A percentile compares a stretch with the other conserved stretches of the same genome.
phyloP scores from a whole-genome alignment of 2,888 invertebrate species.

The Scotopteryx bipunctaria region DNA sequence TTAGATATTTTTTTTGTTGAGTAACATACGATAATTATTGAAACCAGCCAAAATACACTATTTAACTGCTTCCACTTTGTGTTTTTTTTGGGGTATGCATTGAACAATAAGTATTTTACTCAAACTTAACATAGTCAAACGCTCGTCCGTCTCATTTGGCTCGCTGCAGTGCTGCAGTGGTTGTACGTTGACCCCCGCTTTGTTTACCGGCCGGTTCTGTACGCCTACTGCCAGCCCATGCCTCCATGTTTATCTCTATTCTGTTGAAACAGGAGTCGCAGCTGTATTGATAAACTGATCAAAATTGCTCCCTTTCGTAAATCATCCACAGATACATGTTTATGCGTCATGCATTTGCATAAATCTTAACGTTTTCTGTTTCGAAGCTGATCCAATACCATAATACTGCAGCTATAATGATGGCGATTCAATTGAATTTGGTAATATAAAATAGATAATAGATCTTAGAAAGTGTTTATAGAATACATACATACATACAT shows the following conservation, averaged over 20 bases:
- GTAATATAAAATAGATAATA: background rate
- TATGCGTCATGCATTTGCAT: slow-evolving; percentile 25
- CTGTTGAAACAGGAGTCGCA: slow-evolving; percentile 52
- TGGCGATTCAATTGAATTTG: background rate
- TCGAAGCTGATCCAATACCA: slow-evolving; percentile 2
- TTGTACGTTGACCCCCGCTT: slow-evolving; percentile 63
- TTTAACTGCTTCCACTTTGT: too few species aligned
- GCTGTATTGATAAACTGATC: slow-evolving; percentile 49
- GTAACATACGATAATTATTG: too few species aligned
- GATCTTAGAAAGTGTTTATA: background rate
- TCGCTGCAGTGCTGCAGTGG: slow-evolving; percentile 46
- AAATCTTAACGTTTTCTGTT: slow-evolving; percentile 21
- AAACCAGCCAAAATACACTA: too few species aligned
- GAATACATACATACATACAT: too few species aligned
- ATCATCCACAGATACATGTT: slow-evolving; percentile 36
- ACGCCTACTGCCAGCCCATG: slow-evolving; percentile 43
- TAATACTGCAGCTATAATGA: slow-evolving; percentile 1
- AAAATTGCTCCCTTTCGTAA: slow-evolving; percentile 39
- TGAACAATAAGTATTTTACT: slow-evolving; percentile 10
- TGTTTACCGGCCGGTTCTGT: slow-evolving; percentile 65
- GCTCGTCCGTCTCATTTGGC: slow-evolving; percentile 37
- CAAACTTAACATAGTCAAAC: slow-evolving; percentile 13
- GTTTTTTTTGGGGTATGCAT: too few species aligned
- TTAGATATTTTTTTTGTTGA: too few species aligned
- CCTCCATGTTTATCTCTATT: slow-evolving; percentile 43